Conservation (phyloP, 2,888 invertebrate genomes). For the Steinernema scapterisci region DNA sequence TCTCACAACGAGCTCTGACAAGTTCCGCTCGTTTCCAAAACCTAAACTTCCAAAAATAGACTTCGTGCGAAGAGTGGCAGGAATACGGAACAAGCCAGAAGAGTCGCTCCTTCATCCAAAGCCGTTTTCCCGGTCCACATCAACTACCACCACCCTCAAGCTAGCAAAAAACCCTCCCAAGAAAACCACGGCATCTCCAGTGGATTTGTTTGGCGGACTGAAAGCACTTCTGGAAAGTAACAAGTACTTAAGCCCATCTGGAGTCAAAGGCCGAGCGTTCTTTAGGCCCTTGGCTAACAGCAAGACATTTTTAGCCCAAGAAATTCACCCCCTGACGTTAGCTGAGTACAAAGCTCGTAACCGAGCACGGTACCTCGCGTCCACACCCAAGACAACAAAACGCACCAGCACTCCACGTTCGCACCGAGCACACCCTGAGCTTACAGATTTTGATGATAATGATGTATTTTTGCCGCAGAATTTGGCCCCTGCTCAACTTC, state of each 20-base stretch:
- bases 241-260: neutral
- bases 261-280: neutral
- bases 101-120: neutral
- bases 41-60: slow-evolving; percentile 1
- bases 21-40: slow-evolving; percentile 1
- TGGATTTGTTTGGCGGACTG: neutral
- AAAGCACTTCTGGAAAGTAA: neutral
- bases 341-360: neutral
- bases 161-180: neutral
- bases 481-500: neutral
- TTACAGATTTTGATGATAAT: slow-evolving; percentile 27
- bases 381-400: neutral
- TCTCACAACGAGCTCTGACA: neutral
- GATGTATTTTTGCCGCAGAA: slow-evolving; percentile 27
- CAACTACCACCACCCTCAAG: neutral
- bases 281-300: neutral
- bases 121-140: too few species aligned
- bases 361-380: neutral
- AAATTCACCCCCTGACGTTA: neutral
- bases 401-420: neutral
- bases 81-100: neutral
- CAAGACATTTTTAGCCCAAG: neutral
- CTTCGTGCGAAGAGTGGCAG: neutral
- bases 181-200: neutral
- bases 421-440: slow-evolving; percentile 22